Evolutionary conservation across 2,888 invertebrate genomes (phyloP).

Genomic region (Drosophila mimica): DNA sequence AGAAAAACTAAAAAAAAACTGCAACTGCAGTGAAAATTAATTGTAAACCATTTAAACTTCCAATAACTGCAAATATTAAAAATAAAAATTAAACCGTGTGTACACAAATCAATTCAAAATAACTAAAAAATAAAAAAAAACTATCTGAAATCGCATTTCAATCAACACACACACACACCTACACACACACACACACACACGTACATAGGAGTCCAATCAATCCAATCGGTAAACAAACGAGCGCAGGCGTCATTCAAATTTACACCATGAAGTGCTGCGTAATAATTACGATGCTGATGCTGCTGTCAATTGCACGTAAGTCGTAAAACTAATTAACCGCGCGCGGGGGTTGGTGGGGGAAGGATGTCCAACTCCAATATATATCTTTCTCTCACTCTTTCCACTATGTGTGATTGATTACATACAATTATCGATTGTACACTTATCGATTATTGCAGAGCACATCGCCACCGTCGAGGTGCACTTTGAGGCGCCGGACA

Average conservation of each 20-base stretch:
- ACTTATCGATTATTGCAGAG: constrained; percentile 86
- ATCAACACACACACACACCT: constrained; percentile 7
- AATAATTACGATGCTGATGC: constrained; percentile 55
- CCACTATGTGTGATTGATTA: constrained; percentile 4
- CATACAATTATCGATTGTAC: constrained; percentile 6
- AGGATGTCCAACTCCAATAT: background rate
- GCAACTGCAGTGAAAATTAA: constrained; percentile 6
- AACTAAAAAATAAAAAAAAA: background rate
- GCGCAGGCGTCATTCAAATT: constrained; percentile 26
- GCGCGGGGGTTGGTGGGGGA: background rate
- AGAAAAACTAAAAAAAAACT: constrained; percentile 4
- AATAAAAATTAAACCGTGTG: background rate
- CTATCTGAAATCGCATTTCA: constrained; percentile 1
- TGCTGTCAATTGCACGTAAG: constrained; percentile 73
- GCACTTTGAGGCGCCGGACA: constrained; percentile 96
- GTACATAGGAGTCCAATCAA: constrained; percentile 9
- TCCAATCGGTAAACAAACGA: constrained; percentile 21
- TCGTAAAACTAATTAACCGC: constrained; percentile 22
- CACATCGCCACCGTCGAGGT: constrained; percentile 91
- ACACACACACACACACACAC: background rate
- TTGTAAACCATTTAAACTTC: constrained; percentile 1
- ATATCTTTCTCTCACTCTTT: background rate
- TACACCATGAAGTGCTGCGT: constrained; percentile 66
- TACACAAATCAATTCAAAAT: background rate
- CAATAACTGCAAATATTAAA: background rate